Base-by-base conservation (phyloP, 92 coral and sea anemone species). In the Chrysogorgia sp. region DNA sequence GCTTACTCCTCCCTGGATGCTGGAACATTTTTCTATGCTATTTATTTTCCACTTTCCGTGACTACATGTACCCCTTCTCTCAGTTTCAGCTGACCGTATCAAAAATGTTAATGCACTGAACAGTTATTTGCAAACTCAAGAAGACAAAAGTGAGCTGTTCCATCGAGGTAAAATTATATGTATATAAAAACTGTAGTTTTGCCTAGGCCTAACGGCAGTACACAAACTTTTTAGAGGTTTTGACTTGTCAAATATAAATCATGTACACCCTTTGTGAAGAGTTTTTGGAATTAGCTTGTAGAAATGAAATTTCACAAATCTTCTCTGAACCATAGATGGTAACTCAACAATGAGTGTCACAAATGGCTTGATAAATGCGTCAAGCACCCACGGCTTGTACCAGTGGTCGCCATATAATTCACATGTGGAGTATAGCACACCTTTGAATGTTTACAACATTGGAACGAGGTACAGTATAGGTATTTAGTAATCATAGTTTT, bases 401-500 rank as follows among this genome's bases (percentile, higher is more conserved):
- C 90, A 81, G 28, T 87, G 96, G 97, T 87, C 97, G 19, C 85
- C 92, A 7, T 93, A 89, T 53, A 71, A 90, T 29, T 81, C 63
- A 2, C 40, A 55, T 17, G 28, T 81, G 10, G 98, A 89, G 66
- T 93, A 86, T 80, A 89, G 93, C 37, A 91, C 98, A 25, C 98
- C 92, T 32, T 88, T 94, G 43, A 88, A 82, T 78, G 97, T 93
- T 10, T 93, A 93, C 84, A 91, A 96, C 77, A 85, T 91, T 82
- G 98, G 97, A 26, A 86, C 97, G 41, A 91, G 98, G 98, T 93
- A 79, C n/a, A n/a, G n/a, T n/a, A n/a, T n/a, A n/a, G n/a, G n/a
- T n/a, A n/a, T n/a, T n/a, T n/a, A n/a, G n/a, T n/a, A n/a, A n/a
- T n/a, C n/a, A n/a, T n/a, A n/a, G n/a, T n/a, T n/a, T n/a, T n/a